Percentiles rank a stretch among this genome's conserved stretches.
These are phyloP conservation scores for Telenomus remus DNA, from an alignment of 1,140 invertebrate species.

Conservation along the genomic window DNA sequence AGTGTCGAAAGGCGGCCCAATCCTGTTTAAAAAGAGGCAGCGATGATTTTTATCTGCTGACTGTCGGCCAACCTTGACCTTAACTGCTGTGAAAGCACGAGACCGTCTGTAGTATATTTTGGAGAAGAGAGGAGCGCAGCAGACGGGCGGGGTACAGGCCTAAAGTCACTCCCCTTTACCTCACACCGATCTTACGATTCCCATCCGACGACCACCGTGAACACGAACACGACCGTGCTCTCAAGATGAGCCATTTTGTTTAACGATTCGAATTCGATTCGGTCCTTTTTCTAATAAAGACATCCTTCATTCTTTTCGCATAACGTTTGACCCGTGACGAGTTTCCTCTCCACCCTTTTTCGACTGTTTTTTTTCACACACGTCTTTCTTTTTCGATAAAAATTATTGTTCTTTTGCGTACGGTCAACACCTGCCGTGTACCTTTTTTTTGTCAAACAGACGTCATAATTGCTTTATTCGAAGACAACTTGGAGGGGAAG, in stretches of 20 bases:
- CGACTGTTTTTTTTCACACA: slow-evolving; percentile 37
- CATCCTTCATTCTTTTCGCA: slow-evolving; percentile 72
- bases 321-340: slow-evolving; percentile 43
- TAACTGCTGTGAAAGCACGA: slow-evolving; percentile 59
- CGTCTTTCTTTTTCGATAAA: slow-evolving; percentile 12
- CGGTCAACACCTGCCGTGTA: slow-evolving; percentile 38
- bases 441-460: slow-evolving; percentile 51
- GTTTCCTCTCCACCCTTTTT: slow-evolving; percentile 41
- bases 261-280: slow-evolving; percentile 64
- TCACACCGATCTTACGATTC: slow-evolving; percentile 51
- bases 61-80: slow-evolving; percentile 64
- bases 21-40: slow-evolving; percentile 44
- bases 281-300: slow-evolving; percentile 70
- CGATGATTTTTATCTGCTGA: slow-evolving; percentile 56
- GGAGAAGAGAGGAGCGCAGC: slow-evolving; percentile 31
- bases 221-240: slow-evolving; percentile 57
- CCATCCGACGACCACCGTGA: slow-evolving; percentile 58
- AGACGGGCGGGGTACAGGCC: slow-evolving; percentile 56
- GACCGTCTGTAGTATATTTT: slow-evolving; percentile 50
- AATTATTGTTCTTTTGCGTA: slow-evolving; percentile 18
- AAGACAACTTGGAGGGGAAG: slow-evolving; percentile 19
- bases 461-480: slow-evolving; percentile 60
- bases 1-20: slow-evolving; percentile 52
- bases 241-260: slow-evolving; percentile 36
- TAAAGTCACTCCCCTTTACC: slow-evolving; percentile 58